A percentile compares a stretch with the other conserved stretches of the same genome.
These are phyloP conservation scores for Baccha elongata DNA, from an alignment of 2,888 invertebrate genomes.

Conservation along the genomic window DNA sequence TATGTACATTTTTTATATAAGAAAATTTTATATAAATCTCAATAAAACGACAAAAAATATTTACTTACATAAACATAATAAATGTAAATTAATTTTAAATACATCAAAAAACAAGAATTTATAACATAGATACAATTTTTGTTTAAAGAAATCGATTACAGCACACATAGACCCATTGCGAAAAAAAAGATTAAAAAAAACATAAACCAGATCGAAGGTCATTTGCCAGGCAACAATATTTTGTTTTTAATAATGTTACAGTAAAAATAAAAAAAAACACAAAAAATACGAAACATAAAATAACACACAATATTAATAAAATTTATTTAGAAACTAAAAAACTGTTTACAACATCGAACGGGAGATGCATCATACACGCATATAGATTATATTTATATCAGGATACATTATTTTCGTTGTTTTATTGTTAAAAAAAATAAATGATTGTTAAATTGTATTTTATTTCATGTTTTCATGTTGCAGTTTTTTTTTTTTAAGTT, in stretches of 20 bases:
- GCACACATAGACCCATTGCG: constrained; percentile 73
- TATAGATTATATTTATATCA: constrained; percentile 36
- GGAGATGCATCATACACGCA: constrained; percentile 65
- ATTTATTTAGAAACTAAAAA: constrained; percentile 27
- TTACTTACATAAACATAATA: constrained; percentile 45
- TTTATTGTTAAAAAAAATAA: constrained; percentile 13
- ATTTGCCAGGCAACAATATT: constrained; percentile 66
- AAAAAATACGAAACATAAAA: constrained; percentile 17
- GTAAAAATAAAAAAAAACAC: constrained; percentile 15
- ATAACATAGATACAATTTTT: constrained; percentile 46
- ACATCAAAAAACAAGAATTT: constrained; percentile 57
- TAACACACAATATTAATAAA: constrained; percentile 25
- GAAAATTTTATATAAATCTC: constrained; percentile 6
- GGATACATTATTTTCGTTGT: constrained; percentile 30
- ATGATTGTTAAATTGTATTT: neutral
- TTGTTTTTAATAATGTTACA: constrained; percentile 7
- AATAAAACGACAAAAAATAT: constrained; percentile 67
- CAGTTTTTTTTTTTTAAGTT: constrained; percentile 26
- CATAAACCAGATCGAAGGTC: constrained; percentile 58
- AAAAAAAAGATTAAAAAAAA: constrained; percentile 34
- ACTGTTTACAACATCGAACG: constrained; percentile 64
- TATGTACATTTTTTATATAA: neutral
- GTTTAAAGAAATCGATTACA: constrained; percentile 60
- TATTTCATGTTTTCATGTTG: constrained; percentile 42
- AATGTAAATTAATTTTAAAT: constrained; percentile 46